Evolutionary conservation across 2,113 vertebrate genomes (phyloP), one percentile per base, ranked within the genome.

Genomic region (Pterocles gutturalis): DNA sequence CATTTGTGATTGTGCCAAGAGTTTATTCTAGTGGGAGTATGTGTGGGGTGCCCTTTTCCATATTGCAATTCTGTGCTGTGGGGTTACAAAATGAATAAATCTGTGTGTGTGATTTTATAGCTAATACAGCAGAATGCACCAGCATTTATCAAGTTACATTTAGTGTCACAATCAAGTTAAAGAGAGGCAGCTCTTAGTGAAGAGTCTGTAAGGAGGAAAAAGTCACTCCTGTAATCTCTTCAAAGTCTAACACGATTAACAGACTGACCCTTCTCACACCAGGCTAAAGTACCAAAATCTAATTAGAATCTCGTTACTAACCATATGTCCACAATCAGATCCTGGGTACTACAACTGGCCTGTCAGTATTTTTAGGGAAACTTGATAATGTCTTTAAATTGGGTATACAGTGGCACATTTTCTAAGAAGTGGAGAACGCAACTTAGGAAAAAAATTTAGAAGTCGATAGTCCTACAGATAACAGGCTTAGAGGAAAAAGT

Each of bases 271-370:
- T 94, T 85, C 87, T 95, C 90, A 90, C 85, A 77, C 46, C 75
- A 80, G 87, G 79, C 66, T 94, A 72, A 94, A 95, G 45, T 73
- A 88, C 66, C 70, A 90, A 87, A 95, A 96, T 94, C 87, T 93
- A 83, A 94, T 96, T 90, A 94, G 49, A 89, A 54, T 80, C 82
- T 88, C 13, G 4, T 93, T 95, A 70, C 82, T 91, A 89, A 80
- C 82, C 58, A 31, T 80, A 87, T 83, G 76, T 62, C 75, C 48
- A 58, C 53, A 96, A 54, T 83, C 81, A 91, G 65, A 96, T 29
- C 61, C 20, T 79, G 45, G 26, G 57, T 62, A 61, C 66, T 70
- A 55, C 31, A 58, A 54, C 22, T 57, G 62, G 41, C 66, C 71
- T 93, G 41, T 46, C 71, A 85, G 58, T 77, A 73, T 29, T 95